These are phyloP conservation scores for Onchidella celtica DNA, from an alignment of 2,888 invertebrate species.

Conservation along the genomic window DNA sequence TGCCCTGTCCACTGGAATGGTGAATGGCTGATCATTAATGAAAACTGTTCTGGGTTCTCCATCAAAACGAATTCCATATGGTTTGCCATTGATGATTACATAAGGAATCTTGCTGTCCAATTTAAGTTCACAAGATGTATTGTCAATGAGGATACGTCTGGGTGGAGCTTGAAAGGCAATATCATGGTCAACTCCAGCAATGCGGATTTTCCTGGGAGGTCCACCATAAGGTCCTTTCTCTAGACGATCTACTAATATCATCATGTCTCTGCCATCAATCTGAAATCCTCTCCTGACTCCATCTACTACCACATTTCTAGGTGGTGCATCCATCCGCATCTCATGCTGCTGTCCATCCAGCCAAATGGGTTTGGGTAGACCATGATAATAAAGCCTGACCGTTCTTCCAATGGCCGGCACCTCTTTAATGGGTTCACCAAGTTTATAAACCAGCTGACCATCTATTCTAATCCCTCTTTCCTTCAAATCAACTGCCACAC, in stretches of 20 bases:
- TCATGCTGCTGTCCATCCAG: conserved; percentile 75
- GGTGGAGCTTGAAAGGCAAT: conserved; percentile 92
- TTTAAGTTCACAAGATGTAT: conserved; percentile 74
- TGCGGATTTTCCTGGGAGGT: conserved; percentile 89
- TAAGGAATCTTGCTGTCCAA: conserved; percentile 73
- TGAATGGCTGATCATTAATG: conserved; percentile 89
- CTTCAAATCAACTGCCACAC: conserved; percentile 67
- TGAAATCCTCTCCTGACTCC: conserved; percentile 89
- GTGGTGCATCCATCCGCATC: conserved; percentile 77
- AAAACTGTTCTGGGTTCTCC: conserved; percentile 95
- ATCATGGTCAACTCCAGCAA: conserved; percentile 88
- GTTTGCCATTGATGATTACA: conserved; percentile 78
- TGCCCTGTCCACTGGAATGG: conserved; percentile 73
- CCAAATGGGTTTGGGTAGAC: conserved; percentile 73
- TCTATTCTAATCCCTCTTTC: conserved; percentile 71
- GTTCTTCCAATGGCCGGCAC: conserved; percentile 58
- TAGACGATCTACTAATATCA: conserved; percentile 91
- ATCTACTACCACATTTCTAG: conserved; percentile 87
- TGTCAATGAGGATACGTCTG: conserved; percentile 92
- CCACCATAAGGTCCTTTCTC: conserved; percentile 86
- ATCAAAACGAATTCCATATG: conserved; percentile 89
- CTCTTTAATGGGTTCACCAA: conserved; percentile 73
- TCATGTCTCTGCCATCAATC: conserved; percentile 89
- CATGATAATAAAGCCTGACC: conserved; percentile 72
- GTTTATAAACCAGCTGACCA: conserved; percentile 69